Evolutionary conservation across 92 coral and sea anemone genomes (phyloP), one percentile per base, ranked within the genome.

Genomic region (Desmophyllum pertusum): DNA sequence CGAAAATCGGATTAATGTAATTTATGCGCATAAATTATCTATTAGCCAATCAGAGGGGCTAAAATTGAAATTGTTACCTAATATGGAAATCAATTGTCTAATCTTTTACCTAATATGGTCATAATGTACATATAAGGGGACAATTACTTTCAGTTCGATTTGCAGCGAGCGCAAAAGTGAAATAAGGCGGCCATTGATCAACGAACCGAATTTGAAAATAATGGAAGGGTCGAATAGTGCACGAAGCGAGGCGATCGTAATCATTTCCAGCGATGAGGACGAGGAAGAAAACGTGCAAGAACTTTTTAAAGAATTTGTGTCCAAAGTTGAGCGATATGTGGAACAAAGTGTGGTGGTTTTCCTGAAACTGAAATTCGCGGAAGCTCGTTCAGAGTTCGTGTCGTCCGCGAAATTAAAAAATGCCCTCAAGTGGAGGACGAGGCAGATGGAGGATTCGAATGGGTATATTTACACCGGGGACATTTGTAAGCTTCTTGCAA

Each of bases 261-360:
- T 91, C 1, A 84, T 91, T 10, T 89, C 93, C 72, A 94, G 99
- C 63, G 99, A 97, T 42, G 98, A 97, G 17, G 98, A 96, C 41
- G 94, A 87, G 21, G 90, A 91, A 23, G 95, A 84, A 70, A 83
- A 92, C 43, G 84, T 81, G 18, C 70, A 71, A 43, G 91, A 88
- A 33, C 92, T 94, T 61, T 91, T 90, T n/a, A 43, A 84, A 38
- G 85, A 66, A 18, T 91, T 93, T 87, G 81, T 92, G 9, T 79
- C 78, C 53, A 87, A 86, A 19, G 79, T 92, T 41, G 88, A 91
- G 78, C 95, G 86, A 33, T 93, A 75, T 91, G 85, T 95, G 35
- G 79, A 78, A 21, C 85, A 93, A 73, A 79, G 62, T 39, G 90
- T 86, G 17, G 73, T 92, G 40, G 83, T 89, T 57, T 78, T 89